Conservation (phyloP, 2,888 invertebrate genomes). For the Melanostoma scalare region DNA sequence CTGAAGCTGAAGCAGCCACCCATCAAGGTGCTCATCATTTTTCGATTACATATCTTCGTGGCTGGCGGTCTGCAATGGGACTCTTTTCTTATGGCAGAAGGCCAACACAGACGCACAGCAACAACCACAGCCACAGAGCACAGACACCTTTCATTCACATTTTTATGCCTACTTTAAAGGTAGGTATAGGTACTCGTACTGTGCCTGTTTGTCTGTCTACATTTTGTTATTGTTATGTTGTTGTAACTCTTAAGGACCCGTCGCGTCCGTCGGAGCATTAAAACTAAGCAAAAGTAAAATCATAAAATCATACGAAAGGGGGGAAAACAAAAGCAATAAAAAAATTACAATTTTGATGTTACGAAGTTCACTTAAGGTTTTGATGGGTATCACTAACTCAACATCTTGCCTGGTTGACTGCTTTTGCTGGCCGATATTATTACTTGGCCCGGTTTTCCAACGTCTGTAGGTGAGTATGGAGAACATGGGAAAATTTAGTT, state of each 20-base stretch:
- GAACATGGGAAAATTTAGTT: background rate
- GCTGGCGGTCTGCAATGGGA: conserved; percentile 11
- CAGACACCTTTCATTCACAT: conserved; percentile 30
- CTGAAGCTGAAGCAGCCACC: conserved; percentile 44
- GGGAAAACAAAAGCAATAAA: conserved; percentile 5
- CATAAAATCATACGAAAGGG: background rate
- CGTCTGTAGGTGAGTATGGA: conserved; percentile 3
- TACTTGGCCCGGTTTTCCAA: conserved; percentile 9
- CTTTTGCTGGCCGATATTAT: conserved; percentile 25
- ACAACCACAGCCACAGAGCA: background rate
- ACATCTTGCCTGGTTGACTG: conserved; percentile 8
- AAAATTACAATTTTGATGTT: conserved; percentile 23
- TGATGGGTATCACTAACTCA: conserved; percentile 29
- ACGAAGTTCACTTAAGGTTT: conserved; percentile 33
- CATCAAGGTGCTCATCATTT: conserved; percentile 41
- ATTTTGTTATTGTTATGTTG: conserved; percentile 53
- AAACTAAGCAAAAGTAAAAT: background rate
- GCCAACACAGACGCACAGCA: background rate
- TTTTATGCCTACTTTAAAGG: background rate
- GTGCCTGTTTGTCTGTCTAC: conserved; percentile 27
- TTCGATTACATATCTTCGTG: conserved; percentile 18
- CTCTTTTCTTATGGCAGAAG: conserved; percentile 1
- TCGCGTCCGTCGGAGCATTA: conserved; percentile 4
- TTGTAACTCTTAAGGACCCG: conserved; percentile 38
- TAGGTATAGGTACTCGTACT: background rate